Evolutionary conservation across 1,140 invertebrate species (phyloP).

Genomic region (Drosophila ambigua): DNA sequence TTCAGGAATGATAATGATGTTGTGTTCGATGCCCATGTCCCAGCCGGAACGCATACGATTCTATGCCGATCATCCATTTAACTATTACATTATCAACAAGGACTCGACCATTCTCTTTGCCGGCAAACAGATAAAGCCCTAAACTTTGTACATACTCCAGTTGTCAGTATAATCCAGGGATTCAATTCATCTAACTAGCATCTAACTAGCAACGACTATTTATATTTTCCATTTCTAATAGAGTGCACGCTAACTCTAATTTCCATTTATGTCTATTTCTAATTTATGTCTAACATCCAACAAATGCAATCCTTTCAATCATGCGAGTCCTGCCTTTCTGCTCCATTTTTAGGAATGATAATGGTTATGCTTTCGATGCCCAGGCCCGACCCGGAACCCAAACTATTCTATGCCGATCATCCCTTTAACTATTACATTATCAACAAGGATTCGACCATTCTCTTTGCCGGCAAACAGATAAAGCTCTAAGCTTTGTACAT

Average conservation of each 20-base stretch:
- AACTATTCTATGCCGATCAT: slow-evolving; percentile 37
- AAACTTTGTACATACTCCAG: too few relatives aligned
- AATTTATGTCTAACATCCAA: too few relatives aligned
- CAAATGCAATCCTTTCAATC: too few relatives aligned
- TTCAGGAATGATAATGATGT: slow-evolving; percentile 39
- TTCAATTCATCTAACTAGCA: too few relatives aligned
- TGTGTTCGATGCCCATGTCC: slow-evolving; percentile 55
- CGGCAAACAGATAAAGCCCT: slow-evolving; percentile 19
- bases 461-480: slow-evolving; percentile 45
- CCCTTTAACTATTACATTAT: slow-evolving; percentile 55
- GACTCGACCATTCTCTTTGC: slow-evolving; percentile 32
- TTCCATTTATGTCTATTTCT: too few relatives aligned
- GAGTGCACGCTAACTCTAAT: too few relatives aligned
- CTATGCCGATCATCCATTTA: slow-evolving; percentile 52
- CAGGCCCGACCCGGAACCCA: slow-evolving; percentile 47
- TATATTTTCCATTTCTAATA: too few relatives aligned
- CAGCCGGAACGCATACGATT: slow-evolving; percentile 41
- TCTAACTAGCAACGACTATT: too few relatives aligned
- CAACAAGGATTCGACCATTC: slow-evolving; percentile 18
- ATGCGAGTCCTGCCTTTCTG: slow-evolving; percentile 22
- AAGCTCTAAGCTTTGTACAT: too few relatives aligned
- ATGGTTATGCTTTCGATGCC: slow-evolving; percentile 50
- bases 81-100: slow-evolving; percentile 43
- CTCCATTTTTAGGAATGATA: slow-evolving; percentile 35
- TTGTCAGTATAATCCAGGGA: too few relatives aligned